Evolutionary conservation across 2,797 vertebrate species (phyloP).

Genomic region (Columba guinea): DNA sequence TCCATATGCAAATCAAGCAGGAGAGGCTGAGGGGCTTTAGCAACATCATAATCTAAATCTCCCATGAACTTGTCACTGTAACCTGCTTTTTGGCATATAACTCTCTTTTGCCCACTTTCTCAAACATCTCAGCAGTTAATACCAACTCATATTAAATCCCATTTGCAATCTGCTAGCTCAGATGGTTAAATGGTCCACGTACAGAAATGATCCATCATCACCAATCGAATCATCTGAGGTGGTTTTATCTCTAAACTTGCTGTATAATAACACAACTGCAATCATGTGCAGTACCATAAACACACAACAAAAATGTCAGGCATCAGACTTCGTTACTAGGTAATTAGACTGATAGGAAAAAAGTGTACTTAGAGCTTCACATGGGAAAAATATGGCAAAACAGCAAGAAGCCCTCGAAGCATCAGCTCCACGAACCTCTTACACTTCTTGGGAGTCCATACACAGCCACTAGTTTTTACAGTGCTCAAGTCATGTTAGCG

Average conservation of each 20-base stretch:
- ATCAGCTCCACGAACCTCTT: rapidly evolving
- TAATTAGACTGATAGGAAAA: background rate
- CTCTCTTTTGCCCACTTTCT: background rate
- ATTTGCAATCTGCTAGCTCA: constrained; percentile 5
- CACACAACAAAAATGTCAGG: background rate
- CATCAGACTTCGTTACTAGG: background rate
- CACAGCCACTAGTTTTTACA: background rate
- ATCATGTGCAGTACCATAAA: background rate
- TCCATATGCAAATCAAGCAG: background rate
- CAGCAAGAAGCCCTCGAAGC: background rate
- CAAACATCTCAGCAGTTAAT: background rate
- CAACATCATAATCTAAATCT: background rate
- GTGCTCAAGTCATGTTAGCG: background rate
- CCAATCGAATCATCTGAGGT: background rate
- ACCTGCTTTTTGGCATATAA: background rate
- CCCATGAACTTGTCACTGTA: background rate
- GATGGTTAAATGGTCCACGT: rapidly evolving
- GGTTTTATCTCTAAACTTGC: background rate
- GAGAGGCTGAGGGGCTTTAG: constrained; percentile 4
- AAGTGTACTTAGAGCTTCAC: background rate
- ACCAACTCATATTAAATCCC: background rate
- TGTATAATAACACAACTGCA: background rate
- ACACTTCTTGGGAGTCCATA: background rate
- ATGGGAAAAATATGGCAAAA: rapidly evolving
- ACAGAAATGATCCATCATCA: background rate